Evolutionary conservation across 2,888 invertebrate genomes (phyloP).

Genomic region (Ephialtes manifestator): DNA sequence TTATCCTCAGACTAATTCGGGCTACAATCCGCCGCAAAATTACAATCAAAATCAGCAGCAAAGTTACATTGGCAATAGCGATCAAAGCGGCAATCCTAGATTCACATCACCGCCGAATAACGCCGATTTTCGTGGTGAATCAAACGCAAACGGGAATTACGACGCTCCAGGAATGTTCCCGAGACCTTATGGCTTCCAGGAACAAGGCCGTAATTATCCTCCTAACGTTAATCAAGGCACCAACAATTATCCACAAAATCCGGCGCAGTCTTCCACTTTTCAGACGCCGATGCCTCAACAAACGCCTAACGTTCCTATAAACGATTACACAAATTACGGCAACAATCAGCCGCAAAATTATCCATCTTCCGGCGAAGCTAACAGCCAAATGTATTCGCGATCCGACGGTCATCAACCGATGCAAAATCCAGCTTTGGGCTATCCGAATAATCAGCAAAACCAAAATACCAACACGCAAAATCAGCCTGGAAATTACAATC

Average conservation of each 20-base stretch:
- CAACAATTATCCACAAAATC: constrained; percentile 79
- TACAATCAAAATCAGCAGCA: constrained; percentile 67
- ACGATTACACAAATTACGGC: constrained; percentile 79
- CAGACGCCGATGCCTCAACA: constrained; percentile 78
- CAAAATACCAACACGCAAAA: constrained; percentile 67
- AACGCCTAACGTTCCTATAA: constrained; percentile 75
- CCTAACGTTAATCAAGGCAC: constrained; percentile 77
- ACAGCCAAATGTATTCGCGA: constrained; percentile 76
- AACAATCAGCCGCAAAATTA: constrained; percentile 79
- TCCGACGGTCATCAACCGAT: constrained; percentile 74
- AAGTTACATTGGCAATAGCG: constrained; percentile 67
- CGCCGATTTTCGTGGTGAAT: constrained; percentile 79
- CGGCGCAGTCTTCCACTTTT: constrained; percentile 73
- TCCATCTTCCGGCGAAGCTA: constrained; percentile 74
- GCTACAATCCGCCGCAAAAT: constrained; percentile 75
- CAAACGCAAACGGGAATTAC: constrained; percentile 77
- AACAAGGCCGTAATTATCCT: constrained; percentile 79
- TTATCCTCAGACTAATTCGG: constrained; percentile 77
- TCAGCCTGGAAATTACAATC: constrained; percentile 65
- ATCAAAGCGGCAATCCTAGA: constrained; percentile 66
- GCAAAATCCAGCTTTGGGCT: constrained; percentile 76
- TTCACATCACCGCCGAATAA: constrained; percentile 70
- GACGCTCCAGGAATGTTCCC: constrained; percentile 80
- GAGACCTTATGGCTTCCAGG: constrained; percentile 80
- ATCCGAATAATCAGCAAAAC: constrained; percentile 74